These are phyloP conservation scores for Heterotilapia buettikoferi DNA, from an alignment of 2,113 vertebrate species.

Conservation along the genomic window DNA sequence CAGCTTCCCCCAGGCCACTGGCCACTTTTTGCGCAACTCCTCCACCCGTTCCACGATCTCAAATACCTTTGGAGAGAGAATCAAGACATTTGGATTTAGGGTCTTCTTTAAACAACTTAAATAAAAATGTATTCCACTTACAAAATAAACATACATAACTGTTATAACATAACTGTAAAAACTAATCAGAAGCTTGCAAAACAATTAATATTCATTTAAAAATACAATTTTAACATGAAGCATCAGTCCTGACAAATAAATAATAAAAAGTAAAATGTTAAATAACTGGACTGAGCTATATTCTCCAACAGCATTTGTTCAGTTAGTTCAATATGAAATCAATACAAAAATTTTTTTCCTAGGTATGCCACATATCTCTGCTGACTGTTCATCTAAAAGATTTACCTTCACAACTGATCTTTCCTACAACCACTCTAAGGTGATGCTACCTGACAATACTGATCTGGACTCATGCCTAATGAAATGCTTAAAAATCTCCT, in stretches of 20 bases:
- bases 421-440: not conserved
- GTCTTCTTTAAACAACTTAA: not conserved
- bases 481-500: not conserved
- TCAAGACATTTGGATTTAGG: not conserved
- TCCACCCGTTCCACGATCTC: constrained; percentile 98
- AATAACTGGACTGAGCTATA: not conserved
- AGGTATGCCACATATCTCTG: not conserved
- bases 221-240: not conserved
- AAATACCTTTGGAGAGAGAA: constrained; percentile 80
- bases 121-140: not conserved
- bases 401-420: not conserved
- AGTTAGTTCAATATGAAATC: not conserved
- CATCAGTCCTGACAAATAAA: not conserved
- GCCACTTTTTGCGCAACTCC: constrained; percentile 96
- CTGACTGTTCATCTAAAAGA: not conserved
- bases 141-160: not conserved
- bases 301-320: not conserved
- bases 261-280: not conserved
- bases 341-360: not conserved
- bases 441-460: not conserved
- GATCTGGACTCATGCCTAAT: not conserved
- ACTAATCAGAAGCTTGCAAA: not conserved
- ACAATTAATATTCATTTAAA: not conserved
- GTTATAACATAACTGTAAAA: not conserved
- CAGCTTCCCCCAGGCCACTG: constrained; percentile 95